Evolutionary conservation across 1,140 invertebrate species (phyloP), one percentile per base, ranked within the genome.

Genomic region (Papilio polytes): DNA sequence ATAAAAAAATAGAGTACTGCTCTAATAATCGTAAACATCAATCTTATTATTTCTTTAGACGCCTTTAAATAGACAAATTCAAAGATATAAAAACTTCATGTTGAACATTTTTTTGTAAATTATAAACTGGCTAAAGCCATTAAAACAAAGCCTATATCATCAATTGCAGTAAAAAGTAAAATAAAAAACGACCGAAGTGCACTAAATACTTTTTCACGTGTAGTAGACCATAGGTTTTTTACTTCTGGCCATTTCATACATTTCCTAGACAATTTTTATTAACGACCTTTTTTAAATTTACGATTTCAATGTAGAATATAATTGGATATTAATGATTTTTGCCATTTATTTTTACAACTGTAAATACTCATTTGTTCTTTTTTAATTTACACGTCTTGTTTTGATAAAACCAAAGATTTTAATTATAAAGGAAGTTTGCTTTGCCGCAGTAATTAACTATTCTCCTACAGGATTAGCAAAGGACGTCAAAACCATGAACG

Each of bases 401-500:
- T 63, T 63, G 26, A 66, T 66, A 66, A 66, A 26, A 66, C 22
- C 22, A 26, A 63, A 66, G 63, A 66, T 66, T 66, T 66, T 66
- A 66, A 66, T 66, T 66, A 66, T 26, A 66, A 66, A 66, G 63
- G 63, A 66, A 66, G 63, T 66, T 31, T 15, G 12, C 63, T 66
- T 31, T 66, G 63, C 22, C 63, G 12, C 26, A 31, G 10, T 66
- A 66, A 66, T 66, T 66, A 66, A 66, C 63, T 66, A 66, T 66
- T 66, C 63, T 31, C 26, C 22, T 66, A 31, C 63, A 66, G 63
- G 63, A 66, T 66, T 66, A 66, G 26, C 26, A 31, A 66, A 66
- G 63, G 12, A 66, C 63, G 63, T 66, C 63, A 66, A 66, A 66
- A 66, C 63, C 63, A 66, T 66, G 63, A 66, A 66, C 63, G 63